Evolutionary conservation across 2,113 vertebrate genomes (phyloP).

Genomic region (Fulica atra): DNA sequence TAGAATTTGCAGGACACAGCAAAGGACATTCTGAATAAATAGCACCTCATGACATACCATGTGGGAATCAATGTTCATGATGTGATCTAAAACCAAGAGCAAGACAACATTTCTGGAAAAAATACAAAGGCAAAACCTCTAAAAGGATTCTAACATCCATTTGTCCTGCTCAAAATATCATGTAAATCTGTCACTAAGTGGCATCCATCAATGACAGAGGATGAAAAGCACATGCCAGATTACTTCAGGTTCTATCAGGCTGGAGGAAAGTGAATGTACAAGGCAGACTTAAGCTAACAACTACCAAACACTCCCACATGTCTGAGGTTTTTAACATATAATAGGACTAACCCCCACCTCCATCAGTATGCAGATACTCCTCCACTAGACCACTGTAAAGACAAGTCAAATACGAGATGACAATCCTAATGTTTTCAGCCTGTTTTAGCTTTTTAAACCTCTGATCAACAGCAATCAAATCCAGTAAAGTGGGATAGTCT

Average conservation of each 20-base stretch:
- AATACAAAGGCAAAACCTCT: neutral
- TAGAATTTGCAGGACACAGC: neutral
- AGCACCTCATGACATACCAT: neutral
- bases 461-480: neutral
- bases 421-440: neutral
- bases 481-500: neutral
- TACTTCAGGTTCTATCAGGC: neutral
- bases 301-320: neutral
- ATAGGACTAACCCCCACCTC: neutral
- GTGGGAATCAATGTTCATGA: neutral
- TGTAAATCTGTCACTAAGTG: neutral
- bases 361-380: neutral
- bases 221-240: neutral
- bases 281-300: neutral
- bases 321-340: neutral
- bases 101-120: neutral
- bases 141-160: constrained; percentile 6
- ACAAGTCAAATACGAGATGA: neutral
- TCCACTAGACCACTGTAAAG: neutral
- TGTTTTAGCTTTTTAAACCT: neutral
- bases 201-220: neutral
- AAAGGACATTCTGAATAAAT: neutral
- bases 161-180: constrained; percentile 5
- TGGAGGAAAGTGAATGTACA: neutral
- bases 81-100: neutral